Evolutionary conservation across 2,797 vertebrate species (phyloP), one percentile per base, ranked within the genome.

Genomic region (Lacerta bilineata): DNA sequence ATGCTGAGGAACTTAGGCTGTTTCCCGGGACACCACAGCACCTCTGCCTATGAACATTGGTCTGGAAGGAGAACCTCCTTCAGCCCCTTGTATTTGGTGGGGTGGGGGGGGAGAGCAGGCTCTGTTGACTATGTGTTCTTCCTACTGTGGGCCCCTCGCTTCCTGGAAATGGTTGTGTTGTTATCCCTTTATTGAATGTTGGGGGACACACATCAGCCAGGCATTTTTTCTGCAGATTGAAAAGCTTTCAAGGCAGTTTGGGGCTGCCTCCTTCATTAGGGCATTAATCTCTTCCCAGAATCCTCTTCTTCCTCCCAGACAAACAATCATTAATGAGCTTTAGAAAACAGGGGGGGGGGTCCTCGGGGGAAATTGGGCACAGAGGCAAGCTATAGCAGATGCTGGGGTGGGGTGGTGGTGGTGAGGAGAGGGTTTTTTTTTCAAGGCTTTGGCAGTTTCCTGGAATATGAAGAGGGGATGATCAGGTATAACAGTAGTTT

Each of bases 221-320:
- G 88, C 39, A 89, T 23, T 50, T 41, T 90, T 88, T 15, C 80
- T 0, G 92, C 90, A 93, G 95, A 96, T 97, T 94, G 95, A 95
- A 95, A 89, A 91, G 91, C 93, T 88, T 91, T 94, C 89, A 90
- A 91, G 89, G 39, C 78, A 0, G 88, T 89, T 79, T 91, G 81
- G 87, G 92, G 83, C 81, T n/a, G 90, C 87, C 61, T 93, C 93
- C 92, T 18, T 85, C 85, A 17, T 64, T 50, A 83, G 84, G 66
- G 59, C 1, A 59, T 81, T 3, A 3, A 66, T 25, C 82, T 66
- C 69, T 76, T 33, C 41, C 78, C 59, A 15, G 72, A 88, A 88
- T 74, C 76, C 76, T 82, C 29, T 27, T 61, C 46, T 80, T 27
- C 83, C 29, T 43, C 5, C 36, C 27, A 25, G 61, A 41, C 64